Percentiles rank a stretch among this genome's conserved stretches.
Evolutionary conservation across 2,888 invertebrate species (phyloP).

Genomic region (Rhimphoctona megacephalus): DNA sequence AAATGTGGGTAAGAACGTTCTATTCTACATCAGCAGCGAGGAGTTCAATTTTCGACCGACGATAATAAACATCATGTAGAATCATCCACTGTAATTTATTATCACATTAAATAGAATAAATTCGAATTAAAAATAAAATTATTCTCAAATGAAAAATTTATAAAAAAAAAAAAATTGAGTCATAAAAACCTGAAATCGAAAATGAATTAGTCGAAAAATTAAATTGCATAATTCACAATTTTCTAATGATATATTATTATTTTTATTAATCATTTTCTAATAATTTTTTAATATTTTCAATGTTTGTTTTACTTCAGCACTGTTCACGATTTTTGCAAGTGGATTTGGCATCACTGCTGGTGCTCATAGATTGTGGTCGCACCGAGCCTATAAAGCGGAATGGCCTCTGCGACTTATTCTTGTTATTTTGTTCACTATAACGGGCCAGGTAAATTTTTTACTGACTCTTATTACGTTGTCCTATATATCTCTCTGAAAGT

Average conservation of each 20-base stretch:
- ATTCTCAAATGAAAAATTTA: neutral
- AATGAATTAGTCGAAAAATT: neutral
- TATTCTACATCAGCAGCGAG: neutral
- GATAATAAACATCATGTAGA: neutral
- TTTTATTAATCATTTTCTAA: neutral
- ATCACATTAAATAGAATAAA: neutral
- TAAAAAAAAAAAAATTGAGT: neutral
- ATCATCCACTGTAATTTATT: neutral
- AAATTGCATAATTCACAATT: neutral
- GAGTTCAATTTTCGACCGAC: constrained; percentile 12
- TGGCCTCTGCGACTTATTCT: constrained; percentile 90
- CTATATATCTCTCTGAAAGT: neutral
- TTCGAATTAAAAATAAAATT: neutral
- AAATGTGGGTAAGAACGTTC: constrained; percentile 12
- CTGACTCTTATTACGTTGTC: neutral
- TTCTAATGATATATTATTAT: neutral
- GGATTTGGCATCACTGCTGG: constrained; percentile 94
- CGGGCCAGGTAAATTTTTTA: constrained; percentile 89
- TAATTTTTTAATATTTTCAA: neutral
- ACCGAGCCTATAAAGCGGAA: constrained; percentile 91
- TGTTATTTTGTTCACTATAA: constrained; percentile 91
- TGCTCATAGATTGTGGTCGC: constrained; percentile 93
- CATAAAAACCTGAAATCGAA: neutral
- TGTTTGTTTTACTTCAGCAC: constrained; percentile 84
- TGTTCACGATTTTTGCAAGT: constrained; percentile 89